phyloP scores from a whole-genome alignment of 2,888 invertebrate species.

The Pecten maximus region DNA sequence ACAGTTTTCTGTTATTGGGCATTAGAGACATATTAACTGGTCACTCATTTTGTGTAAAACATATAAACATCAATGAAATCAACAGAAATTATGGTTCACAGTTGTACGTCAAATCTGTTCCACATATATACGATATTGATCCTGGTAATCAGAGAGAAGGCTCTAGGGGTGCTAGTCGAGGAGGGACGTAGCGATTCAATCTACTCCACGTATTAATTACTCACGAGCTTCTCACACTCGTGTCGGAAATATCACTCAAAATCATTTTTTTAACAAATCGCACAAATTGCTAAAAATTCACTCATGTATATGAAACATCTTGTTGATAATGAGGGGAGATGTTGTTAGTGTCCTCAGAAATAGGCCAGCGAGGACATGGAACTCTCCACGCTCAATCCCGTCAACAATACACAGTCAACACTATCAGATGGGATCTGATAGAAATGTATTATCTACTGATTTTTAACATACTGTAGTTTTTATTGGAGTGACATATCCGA shows the following conservation, averaged over 20 bases:
- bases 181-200: not conserved
- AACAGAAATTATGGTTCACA: not conserved
- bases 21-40: no score
- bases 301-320: not conserved
- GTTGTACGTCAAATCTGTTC: not conserved
- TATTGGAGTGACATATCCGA: no score
- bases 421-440: no score
- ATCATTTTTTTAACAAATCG: not conserved
- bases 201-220: not conserved
- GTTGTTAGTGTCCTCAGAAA: not conserved
- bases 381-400: not conserved
- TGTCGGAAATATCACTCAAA: conserved; percentile 30
- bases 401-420: no score
- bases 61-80: no score
- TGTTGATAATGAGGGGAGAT: not conserved
- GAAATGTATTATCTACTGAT: no score
- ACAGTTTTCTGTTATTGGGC: no score
- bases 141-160: not conserved
- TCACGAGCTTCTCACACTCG: not conserved
- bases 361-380: not conserved
- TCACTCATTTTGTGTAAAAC: no score
- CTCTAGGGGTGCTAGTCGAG: not conserved
- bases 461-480: no score
- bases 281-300: not conserved
- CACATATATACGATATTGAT: not conserved